Conservation (phyloP, 2,113 vertebrate genomes). For the Ceyx margarethae region DNA sequence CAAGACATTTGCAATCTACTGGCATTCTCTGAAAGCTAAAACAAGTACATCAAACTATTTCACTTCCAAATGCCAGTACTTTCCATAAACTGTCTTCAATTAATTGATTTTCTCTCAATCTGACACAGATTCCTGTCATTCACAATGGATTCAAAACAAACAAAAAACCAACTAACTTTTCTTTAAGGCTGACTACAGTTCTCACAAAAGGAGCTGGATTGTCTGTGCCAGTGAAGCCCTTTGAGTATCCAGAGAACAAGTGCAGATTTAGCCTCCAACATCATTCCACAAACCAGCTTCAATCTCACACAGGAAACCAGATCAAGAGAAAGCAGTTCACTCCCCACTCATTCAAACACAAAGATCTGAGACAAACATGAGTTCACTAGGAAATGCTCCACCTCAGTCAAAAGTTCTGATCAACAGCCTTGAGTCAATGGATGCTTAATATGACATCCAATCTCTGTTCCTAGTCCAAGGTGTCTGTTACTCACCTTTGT, state of each 20-base stretch:
- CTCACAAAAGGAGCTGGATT: neutral
- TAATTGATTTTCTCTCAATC: neutral
- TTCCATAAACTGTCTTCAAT: neutral
- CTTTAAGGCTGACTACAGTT: neutral
- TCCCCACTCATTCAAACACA: neutral
- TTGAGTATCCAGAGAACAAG: neutral
- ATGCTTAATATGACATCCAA: neutral
- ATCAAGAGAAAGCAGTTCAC: neutral
- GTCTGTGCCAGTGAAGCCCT: neutral
- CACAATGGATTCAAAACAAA: neutral
- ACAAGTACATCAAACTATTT: neutral
- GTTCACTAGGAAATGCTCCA: neutral
- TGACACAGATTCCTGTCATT: neutral
- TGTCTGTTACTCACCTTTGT: neutral
- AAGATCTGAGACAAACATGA: neutral
- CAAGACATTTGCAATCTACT: neutral
- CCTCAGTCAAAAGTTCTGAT: neutral
- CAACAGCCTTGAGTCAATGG: neutral
- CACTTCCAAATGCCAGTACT: neutral
- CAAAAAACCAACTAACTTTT: neutral
- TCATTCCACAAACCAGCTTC: neutral
- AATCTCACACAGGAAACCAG: neutral
- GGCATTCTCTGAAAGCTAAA: neutral
- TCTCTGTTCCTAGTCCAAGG: neutral
- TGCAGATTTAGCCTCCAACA: neutral